Conservation (phyloP, 2,113 vertebrate genomes). For the Muscicapa adusta region DNA sequence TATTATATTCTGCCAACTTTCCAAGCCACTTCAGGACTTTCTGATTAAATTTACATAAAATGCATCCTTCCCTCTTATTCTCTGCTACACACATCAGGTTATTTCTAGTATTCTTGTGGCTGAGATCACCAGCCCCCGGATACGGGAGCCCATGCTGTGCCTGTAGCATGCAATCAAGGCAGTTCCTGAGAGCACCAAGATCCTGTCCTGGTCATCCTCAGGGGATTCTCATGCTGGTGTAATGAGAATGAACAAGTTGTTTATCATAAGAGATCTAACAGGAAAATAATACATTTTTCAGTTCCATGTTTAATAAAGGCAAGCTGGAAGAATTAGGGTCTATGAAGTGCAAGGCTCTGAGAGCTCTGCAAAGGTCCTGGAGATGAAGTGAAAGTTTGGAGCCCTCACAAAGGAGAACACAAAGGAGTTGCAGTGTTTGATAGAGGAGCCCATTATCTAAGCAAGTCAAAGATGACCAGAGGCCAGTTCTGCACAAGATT, state of each 20-base stretch:
- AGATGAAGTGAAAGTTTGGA: not conserved
- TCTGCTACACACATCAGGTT: not conserved
- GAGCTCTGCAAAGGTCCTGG: not conserved
- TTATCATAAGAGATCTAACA: not conserved
- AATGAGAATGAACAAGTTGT: not conserved
- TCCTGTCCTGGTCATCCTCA: not conserved
- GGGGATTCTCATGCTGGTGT: not conserved
- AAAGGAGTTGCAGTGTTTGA: not conserved
- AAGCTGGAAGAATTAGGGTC: not conserved
- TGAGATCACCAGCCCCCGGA: not conserved
- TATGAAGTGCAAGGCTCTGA: not conserved
- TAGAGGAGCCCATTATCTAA: not conserved
- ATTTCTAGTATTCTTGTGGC: not conserved
- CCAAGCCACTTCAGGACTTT: constrained; percentile 31
- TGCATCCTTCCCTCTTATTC: constrained; percentile 23
- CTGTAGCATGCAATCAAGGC: not conserved
- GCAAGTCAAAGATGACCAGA: not conserved
- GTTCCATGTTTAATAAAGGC: not conserved
- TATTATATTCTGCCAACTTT: constrained; percentile 9
- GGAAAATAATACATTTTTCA: not conserved
- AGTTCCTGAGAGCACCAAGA: not conserved
- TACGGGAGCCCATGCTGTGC: not conserved
- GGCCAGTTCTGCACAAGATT: not conserved
- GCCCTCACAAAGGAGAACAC: not conserved
- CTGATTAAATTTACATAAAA: constrained; percentile 65